phyloP scores from a whole-genome alignment of 2,888 invertebrate genomes.

The Poecilobothrus nobilitatus region DNA sequence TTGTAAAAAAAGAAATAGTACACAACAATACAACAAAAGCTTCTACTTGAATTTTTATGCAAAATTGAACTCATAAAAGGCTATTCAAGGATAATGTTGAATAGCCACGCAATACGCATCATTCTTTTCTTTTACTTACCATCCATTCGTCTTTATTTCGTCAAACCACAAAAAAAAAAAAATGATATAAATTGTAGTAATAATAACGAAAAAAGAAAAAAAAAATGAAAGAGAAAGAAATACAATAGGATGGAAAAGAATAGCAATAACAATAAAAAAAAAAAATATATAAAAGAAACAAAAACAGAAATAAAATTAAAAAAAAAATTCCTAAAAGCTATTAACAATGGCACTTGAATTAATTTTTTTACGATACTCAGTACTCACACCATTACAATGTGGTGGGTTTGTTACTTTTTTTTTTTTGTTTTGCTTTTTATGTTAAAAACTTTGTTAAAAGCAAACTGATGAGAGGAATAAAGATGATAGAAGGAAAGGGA shows the following conservation, averaged over 20 bases:
- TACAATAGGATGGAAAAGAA: background rate
- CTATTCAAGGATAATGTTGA: conserved; percentile 6
- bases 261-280: background rate
- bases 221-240: background rate
- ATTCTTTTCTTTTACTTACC: background rate
- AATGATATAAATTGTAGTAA: too few relatives aligned
- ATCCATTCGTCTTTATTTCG: too few relatives aligned
- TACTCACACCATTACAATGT: background rate
- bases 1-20: background rate
- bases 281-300: background rate
- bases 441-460: too few relatives aligned
- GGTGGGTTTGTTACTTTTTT: background rate
- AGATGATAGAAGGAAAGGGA: background rate
- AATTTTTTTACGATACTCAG: background rate
- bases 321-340: background rate
- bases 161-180: too few relatives aligned
- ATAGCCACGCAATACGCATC: conserved; percentile 3
- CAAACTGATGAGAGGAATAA: too few relatives aligned
- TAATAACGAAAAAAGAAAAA: too few relatives aligned
- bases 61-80: conserved; percentile 1
- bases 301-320: background rate
- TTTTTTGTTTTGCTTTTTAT: background rate
- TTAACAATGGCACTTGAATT: conserved; percentile 6
- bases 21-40: background rate
- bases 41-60: background rate